Percentiles rank a stretch among this genome's conserved stretches.
Evolutionary conservation across 2,113 vertebrate species (phyloP).

Genomic region (Motacilla tschutschensis): DNA sequence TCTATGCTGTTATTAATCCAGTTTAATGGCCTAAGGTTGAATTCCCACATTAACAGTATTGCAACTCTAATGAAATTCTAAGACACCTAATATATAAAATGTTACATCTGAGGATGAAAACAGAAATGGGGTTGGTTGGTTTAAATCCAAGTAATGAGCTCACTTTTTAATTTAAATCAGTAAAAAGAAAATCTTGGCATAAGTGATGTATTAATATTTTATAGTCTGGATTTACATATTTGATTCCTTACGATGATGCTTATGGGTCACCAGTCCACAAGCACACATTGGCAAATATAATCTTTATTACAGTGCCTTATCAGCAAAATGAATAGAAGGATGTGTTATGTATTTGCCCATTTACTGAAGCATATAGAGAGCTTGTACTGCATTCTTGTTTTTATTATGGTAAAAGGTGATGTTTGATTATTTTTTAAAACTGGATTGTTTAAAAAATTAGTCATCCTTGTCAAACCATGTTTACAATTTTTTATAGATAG

Average conservation of each 20-base stretch:
- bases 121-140: background rate
- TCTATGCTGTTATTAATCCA: background rate
- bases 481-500: background rate
- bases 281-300: background rate
- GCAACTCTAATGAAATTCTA: background rate
- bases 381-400: background rate
- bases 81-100: background rate
- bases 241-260: background rate
- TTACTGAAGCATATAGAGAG: background rate
- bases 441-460: background rate
- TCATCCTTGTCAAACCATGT: background rate
- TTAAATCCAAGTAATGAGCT: slow-evolving; percentile 11
- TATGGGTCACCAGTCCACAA: background rate
- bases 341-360: background rate
- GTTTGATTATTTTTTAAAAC: background rate
- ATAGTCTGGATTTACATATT: background rate
- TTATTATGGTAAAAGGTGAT: background rate
- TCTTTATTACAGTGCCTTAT: background rate
- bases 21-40: slow-evolving; percentile 1
- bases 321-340: background rate
- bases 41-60: background rate
- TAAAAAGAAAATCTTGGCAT: background rate
- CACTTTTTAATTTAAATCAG: background rate
- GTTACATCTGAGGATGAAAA: background rate
- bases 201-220: background rate